Conservation (phyloP, 2,888 invertebrate genomes). For the Zeuzera pyrina region DNA sequence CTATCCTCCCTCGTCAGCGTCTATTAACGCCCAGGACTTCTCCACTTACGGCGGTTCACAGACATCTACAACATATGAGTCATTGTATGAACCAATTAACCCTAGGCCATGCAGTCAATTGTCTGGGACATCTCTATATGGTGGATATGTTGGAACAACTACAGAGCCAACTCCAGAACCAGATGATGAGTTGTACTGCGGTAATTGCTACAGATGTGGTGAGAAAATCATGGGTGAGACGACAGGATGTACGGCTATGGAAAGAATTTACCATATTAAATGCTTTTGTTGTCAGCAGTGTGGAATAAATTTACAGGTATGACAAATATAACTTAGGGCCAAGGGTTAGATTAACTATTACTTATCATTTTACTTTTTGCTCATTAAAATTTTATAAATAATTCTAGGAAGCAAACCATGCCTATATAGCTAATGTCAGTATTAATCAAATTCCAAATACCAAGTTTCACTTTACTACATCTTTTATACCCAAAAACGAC, state of each 20-base stretch:
- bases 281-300: conserved; percentile 97
- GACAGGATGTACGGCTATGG: conserved; percentile 98
- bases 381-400: no score
- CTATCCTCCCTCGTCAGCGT: conserved; percentile 65
- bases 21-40: conserved; percentile 67
- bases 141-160: conserved; percentile 78
- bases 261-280: conserved; percentile 94
- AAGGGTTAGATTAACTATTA: no score
- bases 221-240: conserved; percentile 95
- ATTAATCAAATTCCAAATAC: no score
- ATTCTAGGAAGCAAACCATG: no score
- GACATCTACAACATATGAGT: conserved; percentile 78
- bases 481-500: no score
- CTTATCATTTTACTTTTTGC: no score
- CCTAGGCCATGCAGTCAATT: conserved; percentile 74
- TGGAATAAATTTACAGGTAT: conserved; percentile 83
- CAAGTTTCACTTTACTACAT: no score
- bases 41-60: conserved; percentile 73
- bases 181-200: conserved; percentile 81
- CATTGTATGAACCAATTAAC: conserved; percentile 77
- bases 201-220: conserved; percentile 93
- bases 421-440: no score
- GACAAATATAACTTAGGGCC: no score
- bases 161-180: conserved; percentile 86
- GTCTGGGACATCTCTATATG: conserved; percentile 74